Evolutionary conservation across 2,113 vertebrate genomes (phyloP).

Genomic region (Alectura lathami): DNA sequence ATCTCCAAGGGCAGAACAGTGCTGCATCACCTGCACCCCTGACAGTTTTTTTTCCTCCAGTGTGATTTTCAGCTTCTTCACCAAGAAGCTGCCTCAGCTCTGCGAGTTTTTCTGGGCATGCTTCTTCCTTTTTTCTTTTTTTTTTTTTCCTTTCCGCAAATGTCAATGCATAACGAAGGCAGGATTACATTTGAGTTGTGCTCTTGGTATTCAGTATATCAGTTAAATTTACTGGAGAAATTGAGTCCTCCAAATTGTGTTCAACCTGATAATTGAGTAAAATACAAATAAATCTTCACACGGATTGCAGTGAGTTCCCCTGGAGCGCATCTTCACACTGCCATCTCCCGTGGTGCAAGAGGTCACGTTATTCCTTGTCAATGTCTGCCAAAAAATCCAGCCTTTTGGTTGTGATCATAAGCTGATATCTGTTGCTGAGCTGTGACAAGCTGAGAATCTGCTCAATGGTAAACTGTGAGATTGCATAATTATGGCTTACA

Average conservation of each 20-base stretch:
- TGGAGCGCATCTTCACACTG: not conserved
- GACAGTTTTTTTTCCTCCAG: not conserved
- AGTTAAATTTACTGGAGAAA: not conserved
- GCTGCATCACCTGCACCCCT: not conserved
- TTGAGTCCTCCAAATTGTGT: not conserved
- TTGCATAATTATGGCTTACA: slow-evolving; percentile 1
- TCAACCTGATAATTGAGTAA: not conserved
- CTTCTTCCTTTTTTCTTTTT: not conserved
- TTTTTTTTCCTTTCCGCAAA: slow-evolving; percentile 7
- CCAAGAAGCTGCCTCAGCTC: not conserved
- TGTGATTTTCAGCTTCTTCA: not conserved
- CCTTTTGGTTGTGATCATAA: not conserved
- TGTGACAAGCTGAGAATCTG: not conserved
- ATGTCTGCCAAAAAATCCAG: not conserved
- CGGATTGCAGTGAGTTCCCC: not conserved
- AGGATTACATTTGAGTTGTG: not conserved
- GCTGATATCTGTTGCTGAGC: not conserved
- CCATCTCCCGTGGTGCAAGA: not conserved
- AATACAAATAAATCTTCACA: not conserved
- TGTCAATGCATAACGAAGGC: not conserved
- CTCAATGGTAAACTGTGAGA: not conserved
- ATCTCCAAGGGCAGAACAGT: not conserved
- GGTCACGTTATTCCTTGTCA: not conserved
- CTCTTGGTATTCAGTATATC: not conserved
- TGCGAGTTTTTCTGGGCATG: not conserved